Evolutionary conservation across 2,113 vertebrate species (phyloP).

Genomic region (Isichthys henryi): DNA sequence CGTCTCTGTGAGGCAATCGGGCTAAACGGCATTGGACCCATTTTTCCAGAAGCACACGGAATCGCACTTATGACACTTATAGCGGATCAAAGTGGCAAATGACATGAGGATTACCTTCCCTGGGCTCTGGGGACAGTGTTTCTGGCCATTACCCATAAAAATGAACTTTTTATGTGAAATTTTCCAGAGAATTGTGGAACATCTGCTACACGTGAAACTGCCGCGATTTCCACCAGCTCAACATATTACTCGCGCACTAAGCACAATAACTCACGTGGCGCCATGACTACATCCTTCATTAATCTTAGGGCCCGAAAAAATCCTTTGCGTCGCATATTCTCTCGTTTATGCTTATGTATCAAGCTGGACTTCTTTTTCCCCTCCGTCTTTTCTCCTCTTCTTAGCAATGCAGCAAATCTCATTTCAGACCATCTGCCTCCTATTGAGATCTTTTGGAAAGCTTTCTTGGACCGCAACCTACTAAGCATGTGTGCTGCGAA

Average conservation of each 20-base stretch:
- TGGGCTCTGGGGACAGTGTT: not conserved
- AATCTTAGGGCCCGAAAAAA: constrained; percentile 47
- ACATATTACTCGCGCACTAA: constrained; percentile 32
- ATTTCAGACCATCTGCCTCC: constrained; percentile 53
- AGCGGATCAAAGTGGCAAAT: not conserved
- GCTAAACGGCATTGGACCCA: not conserved
- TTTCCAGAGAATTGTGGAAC: not conserved
- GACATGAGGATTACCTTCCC: not conserved
- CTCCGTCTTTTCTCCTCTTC: constrained; percentile 36
- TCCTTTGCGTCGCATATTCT: constrained; percentile 44
- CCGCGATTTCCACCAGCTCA: constrained; percentile 4
- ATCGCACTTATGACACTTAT: not conserved
- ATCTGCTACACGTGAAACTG: not conserved
- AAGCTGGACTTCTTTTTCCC: constrained; percentile 45
- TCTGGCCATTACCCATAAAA: not conserved
- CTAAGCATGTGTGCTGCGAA: constrained; percentile 33
- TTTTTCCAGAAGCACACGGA: not conserved
- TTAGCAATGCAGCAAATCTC: constrained; percentile 50
- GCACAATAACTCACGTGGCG: constrained; percentile 32
- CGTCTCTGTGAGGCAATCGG: not conserved
- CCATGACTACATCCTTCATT: constrained; percentile 39
- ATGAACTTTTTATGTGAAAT: not conserved
- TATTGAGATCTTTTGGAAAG: constrained; percentile 17
- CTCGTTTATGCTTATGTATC: constrained; percentile 47
- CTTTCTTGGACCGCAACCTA: constrained; percentile 23